These are phyloP conservation scores for Dryadula phaetusa DNA, from an alignment of 2,888 invertebrate genomes.

Conservation along the genomic window DNA sequence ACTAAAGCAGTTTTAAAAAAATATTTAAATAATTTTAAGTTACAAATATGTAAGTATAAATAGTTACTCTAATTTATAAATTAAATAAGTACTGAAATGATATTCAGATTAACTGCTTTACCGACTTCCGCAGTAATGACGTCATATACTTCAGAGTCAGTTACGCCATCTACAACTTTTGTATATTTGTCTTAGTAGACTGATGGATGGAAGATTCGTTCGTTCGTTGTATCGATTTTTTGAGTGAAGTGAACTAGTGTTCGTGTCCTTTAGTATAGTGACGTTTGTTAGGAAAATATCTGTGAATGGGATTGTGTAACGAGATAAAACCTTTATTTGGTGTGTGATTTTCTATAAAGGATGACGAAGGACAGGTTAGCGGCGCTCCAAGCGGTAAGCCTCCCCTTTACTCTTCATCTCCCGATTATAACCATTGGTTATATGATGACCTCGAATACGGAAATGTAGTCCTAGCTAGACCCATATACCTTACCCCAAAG, in stretches of 20 bases:
- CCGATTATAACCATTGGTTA: constrained; percentile 71
- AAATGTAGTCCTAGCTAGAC: constrained; percentile 61
- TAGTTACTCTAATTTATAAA: not conserved
- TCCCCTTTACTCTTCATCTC: constrained; percentile 59
- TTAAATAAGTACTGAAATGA: constrained; percentile 33
- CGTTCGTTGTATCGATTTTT: constrained; percentile 92
- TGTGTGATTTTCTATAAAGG: constrained; percentile 87
- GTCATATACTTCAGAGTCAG: constrained; percentile 58
- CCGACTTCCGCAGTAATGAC: constrained; percentile 62
- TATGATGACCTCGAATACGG: constrained; percentile 74
- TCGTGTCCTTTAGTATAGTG: constrained; percentile 89
- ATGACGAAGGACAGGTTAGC: constrained; percentile 99
- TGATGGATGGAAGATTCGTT: constrained; percentile 85
- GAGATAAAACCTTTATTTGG: constrained; percentile 87
- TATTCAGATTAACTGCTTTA: constrained; percentile 57
- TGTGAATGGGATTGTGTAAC: constrained; percentile 92
- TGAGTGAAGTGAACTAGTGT: constrained; percentile 88
- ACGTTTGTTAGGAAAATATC: constrained; percentile 88
- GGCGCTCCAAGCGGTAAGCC: constrained; percentile 96
- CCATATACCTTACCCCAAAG: constrained; percentile 45
- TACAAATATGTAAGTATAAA: not conserved
- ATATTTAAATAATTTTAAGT: not conserved
- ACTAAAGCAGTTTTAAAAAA: not conserved
- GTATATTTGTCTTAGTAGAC: constrained; percentile 63
- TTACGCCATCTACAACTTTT: constrained; percentile 71